Evolutionary conservation across 2,888 invertebrate genomes (phyloP).

Genomic region (Trisateles emortualis): DNA sequence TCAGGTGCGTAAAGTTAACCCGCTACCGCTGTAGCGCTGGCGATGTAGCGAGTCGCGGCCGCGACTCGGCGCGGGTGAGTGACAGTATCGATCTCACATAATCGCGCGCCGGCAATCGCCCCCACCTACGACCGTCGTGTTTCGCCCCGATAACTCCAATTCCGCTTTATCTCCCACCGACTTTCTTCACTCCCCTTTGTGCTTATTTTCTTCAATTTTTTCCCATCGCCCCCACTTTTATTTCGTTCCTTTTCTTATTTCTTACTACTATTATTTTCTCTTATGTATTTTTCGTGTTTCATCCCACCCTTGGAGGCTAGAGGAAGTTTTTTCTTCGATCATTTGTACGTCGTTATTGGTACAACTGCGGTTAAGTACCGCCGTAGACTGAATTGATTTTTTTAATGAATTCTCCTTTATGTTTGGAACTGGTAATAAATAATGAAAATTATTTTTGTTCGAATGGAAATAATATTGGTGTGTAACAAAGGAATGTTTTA

Average conservation of each 20-base stretch:
- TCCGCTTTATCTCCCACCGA: conserved; percentile 84
- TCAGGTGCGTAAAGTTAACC: background rate
- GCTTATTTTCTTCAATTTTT: conserved; percentile 85
- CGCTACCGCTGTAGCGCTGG: conserved; percentile 11
- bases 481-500: conserved; percentile 32
- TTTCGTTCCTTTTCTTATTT: conserved; percentile 78
- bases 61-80: conserved; percentile 62
- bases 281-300: conserved; percentile 84
- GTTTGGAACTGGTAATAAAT: conserved; percentile 68
- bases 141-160: conserved; percentile 85
- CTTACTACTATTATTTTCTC: conserved; percentile 84
- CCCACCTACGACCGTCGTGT: conserved; percentile 75
- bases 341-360: conserved; percentile 82
- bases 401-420: conserved; percentile 82
- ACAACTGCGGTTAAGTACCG: conserved; percentile 78
- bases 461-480: conserved; percentile 42
- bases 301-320: conserved; percentile 64
- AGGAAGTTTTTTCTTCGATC: conserved; percentile 77
- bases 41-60: conserved; percentile 18
- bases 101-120: conserved; percentile 75
- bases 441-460: conserved; percentile 59
- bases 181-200: conserved; percentile 84
- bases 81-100: conserved; percentile 85
- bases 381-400: conserved; percentile 69
- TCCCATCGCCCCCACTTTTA: conserved; percentile 79